Evolutionary conservation across 2,888 invertebrate genomes (phyloP).

Genomic region (Sminthurides aquaticus): DNA sequence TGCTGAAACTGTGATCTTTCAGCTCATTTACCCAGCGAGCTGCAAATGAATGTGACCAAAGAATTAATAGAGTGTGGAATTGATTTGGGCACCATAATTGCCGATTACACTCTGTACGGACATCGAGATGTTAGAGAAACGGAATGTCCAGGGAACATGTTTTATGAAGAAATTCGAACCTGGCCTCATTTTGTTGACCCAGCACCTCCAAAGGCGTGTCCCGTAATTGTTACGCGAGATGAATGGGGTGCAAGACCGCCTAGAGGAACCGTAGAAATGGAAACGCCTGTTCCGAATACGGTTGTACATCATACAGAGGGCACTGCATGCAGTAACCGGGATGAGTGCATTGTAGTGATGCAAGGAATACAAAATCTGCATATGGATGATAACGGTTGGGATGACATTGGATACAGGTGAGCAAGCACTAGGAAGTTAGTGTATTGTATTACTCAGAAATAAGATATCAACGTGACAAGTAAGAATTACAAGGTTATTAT

Average conservation of each 20-base stretch:
- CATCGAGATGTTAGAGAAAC: conserved; percentile 60
- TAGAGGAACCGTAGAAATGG: conserved; percentile 45
- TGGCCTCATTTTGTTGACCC: conserved; percentile 53
- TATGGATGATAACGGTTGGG: conserved; percentile 52
- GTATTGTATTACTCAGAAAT: too few species aligned
- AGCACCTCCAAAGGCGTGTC: too few species aligned
- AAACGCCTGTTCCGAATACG: conserved; percentile 57
- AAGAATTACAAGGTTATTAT: too few species aligned
- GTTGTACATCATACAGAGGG: conserved; percentile 55
- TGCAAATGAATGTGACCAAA: conserved; percentile 55
- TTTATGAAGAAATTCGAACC: conserved; percentile 55
- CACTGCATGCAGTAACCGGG: conserved; percentile 56
- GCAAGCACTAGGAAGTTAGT: too few species aligned
- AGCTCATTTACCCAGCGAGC: conserved; percentile 56
- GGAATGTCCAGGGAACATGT: conserved; percentile 60
- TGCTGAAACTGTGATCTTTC: too few species aligned
- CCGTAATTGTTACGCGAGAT: conserved; percentile 53
- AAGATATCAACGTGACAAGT: not conserved
- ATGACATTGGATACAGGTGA: conserved; percentile 54
- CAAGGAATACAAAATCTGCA: conserved; percentile 60
- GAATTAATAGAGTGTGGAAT: conserved; percentile 58
- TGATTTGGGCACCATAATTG: conserved; percentile 52
- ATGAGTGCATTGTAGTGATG: conserved; percentile 57
- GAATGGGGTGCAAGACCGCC: conserved; percentile 56
- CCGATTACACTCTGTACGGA: conserved; percentile 58